phyloP scores from a whole-genome alignment of 1,140 invertebrate genomes.

The Trichonephila clavipes region DNA sequence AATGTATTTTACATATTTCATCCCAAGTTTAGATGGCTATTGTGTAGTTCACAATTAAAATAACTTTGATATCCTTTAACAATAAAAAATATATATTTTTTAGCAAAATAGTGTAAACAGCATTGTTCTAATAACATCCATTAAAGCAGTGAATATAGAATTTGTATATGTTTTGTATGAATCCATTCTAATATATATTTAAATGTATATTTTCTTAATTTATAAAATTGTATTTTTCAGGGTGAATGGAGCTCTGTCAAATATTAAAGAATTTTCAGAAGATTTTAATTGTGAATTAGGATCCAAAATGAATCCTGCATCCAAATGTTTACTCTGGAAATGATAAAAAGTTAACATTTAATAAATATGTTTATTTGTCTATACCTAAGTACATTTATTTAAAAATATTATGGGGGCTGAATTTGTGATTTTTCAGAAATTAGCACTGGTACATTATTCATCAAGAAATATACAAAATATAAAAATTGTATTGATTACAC shows the following conservation, averaged over 20 bases:
- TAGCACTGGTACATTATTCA: neutral
- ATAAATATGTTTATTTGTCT: constrained; percentile 41
- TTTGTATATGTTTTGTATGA: neutral
- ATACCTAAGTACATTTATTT: neutral
- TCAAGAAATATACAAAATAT: neutral
- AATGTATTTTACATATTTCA: no score
- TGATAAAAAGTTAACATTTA: neutral
- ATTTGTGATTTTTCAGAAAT: neutral
- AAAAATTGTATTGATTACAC: neutral
- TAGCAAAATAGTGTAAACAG: neutral
- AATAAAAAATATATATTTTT: neutral
- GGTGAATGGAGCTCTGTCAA: constrained; percentile 84
- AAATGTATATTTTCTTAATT: no score
- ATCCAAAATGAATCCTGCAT: constrained; percentile 83
- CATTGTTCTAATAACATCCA: neutral
- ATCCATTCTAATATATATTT: no score
- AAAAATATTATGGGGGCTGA: neutral
- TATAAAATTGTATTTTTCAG: constrained; percentile 79
- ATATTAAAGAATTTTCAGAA: constrained; percentile 83
- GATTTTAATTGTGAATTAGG: constrained; percentile 83
- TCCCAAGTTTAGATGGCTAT: no score
- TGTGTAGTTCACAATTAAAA: no score
- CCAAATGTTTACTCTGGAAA: constrained; percentile 84
- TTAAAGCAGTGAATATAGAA: neutral
- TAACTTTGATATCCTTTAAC: neutral